phyloP scores from a whole-genome alignment of 2,888 invertebrate genomes.

The Craniophora ligustri region DNA sequence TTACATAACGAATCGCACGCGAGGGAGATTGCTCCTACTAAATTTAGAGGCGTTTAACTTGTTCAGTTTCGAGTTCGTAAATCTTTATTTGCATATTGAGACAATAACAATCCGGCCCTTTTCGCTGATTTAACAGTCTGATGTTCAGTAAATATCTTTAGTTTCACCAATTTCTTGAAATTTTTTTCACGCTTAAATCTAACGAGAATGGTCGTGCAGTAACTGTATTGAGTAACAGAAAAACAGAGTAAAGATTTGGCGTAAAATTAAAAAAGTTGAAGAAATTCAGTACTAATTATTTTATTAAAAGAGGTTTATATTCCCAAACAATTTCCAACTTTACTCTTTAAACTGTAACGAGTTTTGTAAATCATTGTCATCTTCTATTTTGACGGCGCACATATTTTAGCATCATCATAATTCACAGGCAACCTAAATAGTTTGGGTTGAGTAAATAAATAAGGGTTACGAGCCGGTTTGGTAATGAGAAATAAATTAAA shows the following conservation, averaged over 20 bases:
- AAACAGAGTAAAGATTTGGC: no score
- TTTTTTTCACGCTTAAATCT: background rate
- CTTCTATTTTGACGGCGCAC: conserved; percentile 27
- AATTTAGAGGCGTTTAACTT: conserved; percentile 77
- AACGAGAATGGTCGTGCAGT: no score
- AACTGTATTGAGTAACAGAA: no score
- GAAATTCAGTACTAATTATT: background rate
- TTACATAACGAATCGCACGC: conserved; percentile 72
- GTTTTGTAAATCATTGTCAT: conserved; percentile 31
- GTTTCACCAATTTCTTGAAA: conserved; percentile 28
- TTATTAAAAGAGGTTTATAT: no score
- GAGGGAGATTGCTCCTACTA: conserved; percentile 69
- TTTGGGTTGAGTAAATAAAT: conserved; percentile 60
- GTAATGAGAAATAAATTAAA: conserved; percentile 71
- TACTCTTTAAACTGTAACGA: conserved; percentile 10
- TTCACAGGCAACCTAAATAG: conserved; percentile 62
- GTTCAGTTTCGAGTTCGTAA: conserved; percentile 69
- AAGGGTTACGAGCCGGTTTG: conserved; percentile 46
- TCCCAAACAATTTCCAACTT: conserved; percentile 16
- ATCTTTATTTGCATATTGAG: conserved; percentile 73
- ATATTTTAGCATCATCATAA: conserved; percentile 49
- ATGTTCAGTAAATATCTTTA: conserved; percentile 39
- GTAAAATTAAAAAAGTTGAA: no score
- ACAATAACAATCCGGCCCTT: conserved; percentile 59
- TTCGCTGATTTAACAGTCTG: conserved; percentile 52